phyloP scores from a whole-genome alignment of 2,888 invertebrate species.

The Leptothorax acervorum region DNA sequence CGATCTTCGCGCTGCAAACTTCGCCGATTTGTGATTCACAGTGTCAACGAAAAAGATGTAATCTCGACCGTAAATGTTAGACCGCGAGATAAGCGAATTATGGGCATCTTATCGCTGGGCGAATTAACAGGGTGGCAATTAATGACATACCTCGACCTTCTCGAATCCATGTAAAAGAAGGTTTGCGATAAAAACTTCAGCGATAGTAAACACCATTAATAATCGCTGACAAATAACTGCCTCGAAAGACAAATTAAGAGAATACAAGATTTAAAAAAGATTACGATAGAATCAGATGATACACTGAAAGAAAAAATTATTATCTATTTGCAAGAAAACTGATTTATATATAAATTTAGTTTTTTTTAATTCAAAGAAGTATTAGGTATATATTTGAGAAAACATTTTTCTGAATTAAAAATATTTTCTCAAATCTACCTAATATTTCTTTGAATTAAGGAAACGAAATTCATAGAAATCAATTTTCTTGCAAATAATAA shows the following conservation, averaged over 20 bases:
- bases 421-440: too few relatives aligned
- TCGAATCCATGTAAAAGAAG: too few relatives aligned
- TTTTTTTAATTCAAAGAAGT: too few relatives aligned
- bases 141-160: neutral
- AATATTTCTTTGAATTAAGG: too few relatives aligned
- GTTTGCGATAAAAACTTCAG: neutral
- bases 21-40: neutral
- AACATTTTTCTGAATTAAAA: too few relatives aligned
- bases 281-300: neutral
- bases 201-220: neutral
- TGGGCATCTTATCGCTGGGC: neutral
- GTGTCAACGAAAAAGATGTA: neutral
- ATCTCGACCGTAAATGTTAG: conserved; percentile 9
- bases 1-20: neutral
- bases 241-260: neutral
- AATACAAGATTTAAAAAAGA: neutral
- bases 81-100: neutral
- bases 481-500: too few relatives aligned
- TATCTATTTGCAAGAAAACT: too few relatives aligned
- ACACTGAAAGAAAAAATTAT: too few relatives aligned
- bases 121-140: neutral
- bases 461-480: too few relatives aligned
- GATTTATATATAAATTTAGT: too few relatives aligned
- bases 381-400: too few relatives aligned
- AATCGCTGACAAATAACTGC: conserved; percentile 3